phyloP scores from a whole-genome alignment of 2,888 invertebrate genomes.

The Diploptera punctata region DNA sequence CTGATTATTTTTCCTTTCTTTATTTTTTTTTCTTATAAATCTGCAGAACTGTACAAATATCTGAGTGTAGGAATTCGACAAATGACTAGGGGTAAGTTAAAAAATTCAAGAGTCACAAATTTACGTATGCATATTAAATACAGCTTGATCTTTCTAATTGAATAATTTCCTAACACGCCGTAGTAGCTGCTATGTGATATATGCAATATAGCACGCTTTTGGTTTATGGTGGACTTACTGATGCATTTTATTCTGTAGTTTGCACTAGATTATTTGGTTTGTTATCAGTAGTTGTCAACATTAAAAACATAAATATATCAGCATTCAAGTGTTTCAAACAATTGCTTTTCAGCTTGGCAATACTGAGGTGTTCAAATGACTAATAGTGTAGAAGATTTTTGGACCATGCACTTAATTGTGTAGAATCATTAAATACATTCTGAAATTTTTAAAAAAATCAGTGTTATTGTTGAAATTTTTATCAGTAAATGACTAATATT shows the following conservation, averaged over 20 bases:
- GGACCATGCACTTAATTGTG: neutral
- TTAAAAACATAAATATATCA: too few relatives aligned
- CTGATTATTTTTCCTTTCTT: constrained; percentile 26
- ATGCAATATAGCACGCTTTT: neutral
- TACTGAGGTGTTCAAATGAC: neutral
- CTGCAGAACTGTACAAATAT: constrained; percentile 41
- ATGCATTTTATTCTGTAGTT: too few relatives aligned
- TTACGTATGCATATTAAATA: neutral
- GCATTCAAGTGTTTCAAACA: too few relatives aligned
- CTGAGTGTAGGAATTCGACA: constrained; percentile 41
- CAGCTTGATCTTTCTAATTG: neutral
- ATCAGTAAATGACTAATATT: too few relatives aligned
- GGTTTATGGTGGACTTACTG: neutral
- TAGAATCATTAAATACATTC: too few relatives aligned
- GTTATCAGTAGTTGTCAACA: neutral
- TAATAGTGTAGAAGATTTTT: constrained; percentile 5
- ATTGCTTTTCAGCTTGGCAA: too few relatives aligned
- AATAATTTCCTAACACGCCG: neutral
- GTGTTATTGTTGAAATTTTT: too few relatives aligned
- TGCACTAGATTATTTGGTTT: too few relatives aligned
- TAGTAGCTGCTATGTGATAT: neutral
- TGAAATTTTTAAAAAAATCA: too few relatives aligned
- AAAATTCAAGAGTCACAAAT: neutral
- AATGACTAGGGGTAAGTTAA: constrained; percentile 39
- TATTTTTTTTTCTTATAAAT: constrained; percentile 11